Percentiles rank a stretch among this genome's conserved stretches.
phyloP scores from a whole-genome alignment of 2,888 invertebrate genomes.

The Heliconius charithonia region DNA sequence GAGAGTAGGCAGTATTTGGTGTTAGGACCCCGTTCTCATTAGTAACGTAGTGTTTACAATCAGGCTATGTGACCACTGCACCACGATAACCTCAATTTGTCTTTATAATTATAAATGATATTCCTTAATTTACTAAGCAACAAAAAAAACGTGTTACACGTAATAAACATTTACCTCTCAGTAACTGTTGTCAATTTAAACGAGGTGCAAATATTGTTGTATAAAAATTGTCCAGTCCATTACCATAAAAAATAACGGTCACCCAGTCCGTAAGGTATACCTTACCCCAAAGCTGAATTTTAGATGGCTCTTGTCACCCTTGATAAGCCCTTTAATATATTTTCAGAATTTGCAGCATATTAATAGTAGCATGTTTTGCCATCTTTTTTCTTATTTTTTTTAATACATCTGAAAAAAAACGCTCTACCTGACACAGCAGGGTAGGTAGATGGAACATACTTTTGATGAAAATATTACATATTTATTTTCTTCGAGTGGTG shows the following conservation, averaged over 20 bases:
- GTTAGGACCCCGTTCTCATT: no score
- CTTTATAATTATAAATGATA: no score
- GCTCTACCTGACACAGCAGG: background rate
- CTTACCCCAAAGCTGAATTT: background rate
- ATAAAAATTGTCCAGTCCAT: background rate
- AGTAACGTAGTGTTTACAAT: no score
- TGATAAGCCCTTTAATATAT: constrained; percentile 14
- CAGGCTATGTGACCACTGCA: no score
- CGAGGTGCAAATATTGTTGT: background rate
- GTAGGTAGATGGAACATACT: no score
- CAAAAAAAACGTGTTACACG: no score
- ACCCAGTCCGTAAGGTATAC: constrained; percentile 13
- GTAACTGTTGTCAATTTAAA: background rate
- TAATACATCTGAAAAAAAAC: background rate
- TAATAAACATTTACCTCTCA: no score
- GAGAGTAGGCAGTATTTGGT: no score
- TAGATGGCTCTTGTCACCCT: background rate
- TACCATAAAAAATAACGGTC: constrained; percentile 15
- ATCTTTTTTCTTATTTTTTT: background rate
- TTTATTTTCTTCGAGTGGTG: no score
- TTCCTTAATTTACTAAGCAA: no score
- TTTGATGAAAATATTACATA: no score
- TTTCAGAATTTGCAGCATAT: background rate
- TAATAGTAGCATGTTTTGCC: background rate
- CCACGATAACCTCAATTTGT: no score